These are phyloP conservation scores for Nebria ingens DNA, from an alignment of 1,140 invertebrate species.

Conservation along the genomic window DNA sequence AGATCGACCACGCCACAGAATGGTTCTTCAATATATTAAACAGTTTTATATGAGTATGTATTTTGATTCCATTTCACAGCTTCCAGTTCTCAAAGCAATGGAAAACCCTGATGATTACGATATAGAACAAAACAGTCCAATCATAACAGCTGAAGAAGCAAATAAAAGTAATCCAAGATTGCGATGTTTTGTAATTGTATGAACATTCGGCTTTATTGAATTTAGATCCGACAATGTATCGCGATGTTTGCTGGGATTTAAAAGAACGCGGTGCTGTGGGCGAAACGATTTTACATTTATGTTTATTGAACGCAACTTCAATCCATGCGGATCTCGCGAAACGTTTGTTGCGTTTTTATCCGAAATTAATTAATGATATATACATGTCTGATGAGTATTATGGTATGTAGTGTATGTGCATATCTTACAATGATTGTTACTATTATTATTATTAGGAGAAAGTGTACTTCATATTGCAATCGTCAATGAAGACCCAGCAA, in stretches of 20 bases:
- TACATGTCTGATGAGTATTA: conserved; percentile 96
- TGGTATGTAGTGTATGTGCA: conserved; percentile 36
- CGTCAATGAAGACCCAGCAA: conserved; percentile 94
- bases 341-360: conserved; percentile 80
- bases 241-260: conserved; percentile 86
- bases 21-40: too few relatives aligned
- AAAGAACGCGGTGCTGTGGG: conserved; percentile 90
- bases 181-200: not conserved
- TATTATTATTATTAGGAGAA: conserved; percentile 53
- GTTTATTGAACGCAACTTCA: conserved; percentile 81
- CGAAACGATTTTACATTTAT: conserved; percentile 89
- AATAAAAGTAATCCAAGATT: conserved; percentile 30
- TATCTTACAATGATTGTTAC: conserved; percentile 5
- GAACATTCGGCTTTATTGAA: conserved; percentile 5
- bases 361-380: conserved; percentile 91
- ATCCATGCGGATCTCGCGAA: conserved; percentile 90
- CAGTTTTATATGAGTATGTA: conserved; percentile 10
- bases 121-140: conserved; percentile 59
- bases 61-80: too few relatives aligned
- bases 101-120: conserved; percentile 77
- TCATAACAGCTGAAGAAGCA: conserved; percentile 38
- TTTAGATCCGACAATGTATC: conserved; percentile 42
- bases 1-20: conserved; percentile 67
- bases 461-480: conserved; percentile 93
- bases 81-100: conserved; percentile 60